These are phyloP conservation scores for Folsomia manolachei DNA, from an alignment of 2,888 invertebrate species.

Conservation along the genomic window DNA sequence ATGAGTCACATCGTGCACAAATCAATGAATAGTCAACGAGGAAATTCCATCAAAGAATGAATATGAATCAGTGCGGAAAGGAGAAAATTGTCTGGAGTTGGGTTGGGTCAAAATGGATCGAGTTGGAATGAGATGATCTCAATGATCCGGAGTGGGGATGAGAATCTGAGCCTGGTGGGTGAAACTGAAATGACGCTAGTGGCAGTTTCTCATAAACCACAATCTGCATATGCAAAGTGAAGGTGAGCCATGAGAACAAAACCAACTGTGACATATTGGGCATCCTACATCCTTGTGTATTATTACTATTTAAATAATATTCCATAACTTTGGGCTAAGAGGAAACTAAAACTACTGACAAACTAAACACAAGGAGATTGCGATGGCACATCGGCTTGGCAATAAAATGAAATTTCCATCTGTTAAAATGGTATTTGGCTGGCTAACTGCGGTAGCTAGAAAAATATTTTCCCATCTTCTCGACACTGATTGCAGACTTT, in stretches of 20 bases:
- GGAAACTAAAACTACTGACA: no score
- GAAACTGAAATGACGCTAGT: not conserved
- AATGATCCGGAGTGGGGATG: not conserved
- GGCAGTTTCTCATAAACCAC: not conserved
- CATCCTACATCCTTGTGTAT: not conserved
- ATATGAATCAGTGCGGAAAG: not conserved
- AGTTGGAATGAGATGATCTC: not conserved
- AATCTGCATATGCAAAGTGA: conserved; percentile 12
- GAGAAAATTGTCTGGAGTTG: not conserved
- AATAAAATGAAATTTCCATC: no score
- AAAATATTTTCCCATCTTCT: no score
- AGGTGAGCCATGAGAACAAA: conserved; percentile 34
- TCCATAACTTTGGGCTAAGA: conserved; percentile 34
- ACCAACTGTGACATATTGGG: conserved; percentile 47
- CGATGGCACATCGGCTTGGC: no score
- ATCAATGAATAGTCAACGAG: not conserved
- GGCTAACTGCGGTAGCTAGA: no score
- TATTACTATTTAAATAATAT: conserved; percentile 47
- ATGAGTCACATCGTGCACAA: not conserved
- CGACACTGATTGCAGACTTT: no score
- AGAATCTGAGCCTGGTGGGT: not conserved
- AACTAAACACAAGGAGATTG: no score
- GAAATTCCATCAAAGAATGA: conserved; percentile 8
- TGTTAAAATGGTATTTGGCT: no score
- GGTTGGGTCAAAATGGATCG: not conserved